These are phyloP conservation scores for Sturmia bella DNA, from an alignment of 2,888 invertebrate genomes.

Conservation along the genomic window DNA sequence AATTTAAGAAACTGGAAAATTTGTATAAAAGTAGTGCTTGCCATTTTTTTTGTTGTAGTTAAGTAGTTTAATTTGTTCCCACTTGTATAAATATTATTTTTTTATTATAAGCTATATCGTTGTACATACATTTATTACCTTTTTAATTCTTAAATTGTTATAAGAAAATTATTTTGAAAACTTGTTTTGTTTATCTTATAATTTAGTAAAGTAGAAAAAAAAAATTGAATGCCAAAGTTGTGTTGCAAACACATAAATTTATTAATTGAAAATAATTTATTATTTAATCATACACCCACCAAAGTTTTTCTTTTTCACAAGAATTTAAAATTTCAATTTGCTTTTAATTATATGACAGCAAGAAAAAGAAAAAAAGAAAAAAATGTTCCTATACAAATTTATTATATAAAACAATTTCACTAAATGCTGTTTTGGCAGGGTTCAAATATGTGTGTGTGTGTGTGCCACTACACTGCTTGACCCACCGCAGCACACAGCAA, in stretches of 20 bases:
- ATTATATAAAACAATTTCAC: no score
- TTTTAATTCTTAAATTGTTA: conserved; percentile 21
- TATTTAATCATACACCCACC: conserved; percentile 32
- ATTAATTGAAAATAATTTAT: conserved; percentile 7
- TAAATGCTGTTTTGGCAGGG: no score
- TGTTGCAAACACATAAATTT: conserved; percentile 58
- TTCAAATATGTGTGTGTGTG: no score
- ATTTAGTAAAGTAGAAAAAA: conserved; percentile 5
- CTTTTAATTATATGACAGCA: conserved; percentile 31
- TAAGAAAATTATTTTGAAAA: neutral
- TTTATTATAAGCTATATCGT: conserved; percentile 2
- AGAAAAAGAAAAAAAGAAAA: no score
- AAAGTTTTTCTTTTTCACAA: conserved; percentile 21
- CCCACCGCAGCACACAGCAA: no score
- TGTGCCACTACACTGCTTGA: no score
- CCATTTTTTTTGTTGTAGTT: conserved; percentile 36
- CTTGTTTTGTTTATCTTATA: neutral
- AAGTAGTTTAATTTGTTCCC: conserved; percentile 33
- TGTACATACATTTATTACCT: neutral
- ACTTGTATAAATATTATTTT: conserved; percentile 20
- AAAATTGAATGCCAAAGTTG: conserved; percentile 42
- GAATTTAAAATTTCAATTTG: conserved; percentile 40
- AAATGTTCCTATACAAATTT: conserved; percentile 46
- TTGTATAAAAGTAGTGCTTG: conserved; percentile 43
- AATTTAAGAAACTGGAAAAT: neutral